Base-by-base conservation (phyloP, 2,113 vertebrate genomes). In the Grantiella picta region DNA sequence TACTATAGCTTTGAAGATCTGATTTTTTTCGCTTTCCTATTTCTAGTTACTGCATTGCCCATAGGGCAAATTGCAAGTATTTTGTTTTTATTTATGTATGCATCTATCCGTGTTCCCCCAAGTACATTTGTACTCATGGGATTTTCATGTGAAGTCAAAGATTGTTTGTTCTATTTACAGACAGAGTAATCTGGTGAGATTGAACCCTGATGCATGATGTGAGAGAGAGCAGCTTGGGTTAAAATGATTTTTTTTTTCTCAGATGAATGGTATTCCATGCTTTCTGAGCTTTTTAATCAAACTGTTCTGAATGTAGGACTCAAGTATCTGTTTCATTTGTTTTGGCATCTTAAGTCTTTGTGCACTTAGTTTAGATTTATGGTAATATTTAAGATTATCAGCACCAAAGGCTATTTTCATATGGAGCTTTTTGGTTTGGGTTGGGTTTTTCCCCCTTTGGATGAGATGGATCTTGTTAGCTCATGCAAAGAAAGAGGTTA, bases 51-150 rank as follows among this genome's bases (percentile, higher is more conserved):
- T 90, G 11, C 5, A 36, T 65, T 89, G 8, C 10, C 21, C 7
- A 3, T 21, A 56, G 56, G 36, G 23, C 12, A 82, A 6, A 59
- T 35, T 63, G 27, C 12, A 6, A 38, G 1, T 54, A 11, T 25
- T 75, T 88, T 69, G 8, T 1, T 64, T 64, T 63, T 52, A 63
- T 50, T 79, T 80, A n/a, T 63, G 29, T 1, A 3, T 22, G 2
- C 44, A 44, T 50, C 20, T 90, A 4, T 35, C 11, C 12, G 12
- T 11, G 17, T 57, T 27, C 52, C 15, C 14, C 23, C 25, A 68
- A 64, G n/a, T 82, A 28, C 14, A 8, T 25, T 71, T 75, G 5
- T 59, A 35, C 15, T 40, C 2, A 2, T 0, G 2, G 19, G 31
- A 35, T 79, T 88, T 79, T 92, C 11, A 5, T 76, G 65, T 86